Base-by-base conservation (phyloP, 1,140 invertebrate species). In the Samia ricini region DNA sequence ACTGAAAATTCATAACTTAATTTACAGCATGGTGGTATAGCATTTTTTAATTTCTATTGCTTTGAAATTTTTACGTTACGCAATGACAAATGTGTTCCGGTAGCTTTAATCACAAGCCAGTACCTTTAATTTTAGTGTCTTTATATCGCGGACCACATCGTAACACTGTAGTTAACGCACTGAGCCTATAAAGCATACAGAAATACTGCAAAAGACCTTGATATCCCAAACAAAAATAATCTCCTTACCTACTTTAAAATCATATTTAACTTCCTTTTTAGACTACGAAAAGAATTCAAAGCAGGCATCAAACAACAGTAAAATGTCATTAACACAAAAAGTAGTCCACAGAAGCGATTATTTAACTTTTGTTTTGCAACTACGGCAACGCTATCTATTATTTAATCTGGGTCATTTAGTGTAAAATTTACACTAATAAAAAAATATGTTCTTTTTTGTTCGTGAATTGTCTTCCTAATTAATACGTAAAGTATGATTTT, bases 261-360 rank as follows among this genome's bases (percentile, higher is more conserved):
- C 1, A 15, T 42, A 42, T 15, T 0, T 42, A 42, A 42, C 12
- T 4, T 15, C 26, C 33, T 42, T 42, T 10, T 42, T 42, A n/a
- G 12, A 10, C 33, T 15, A 8, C 10, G 33, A 42, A 42, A 42
- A 42, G n/a, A 42, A 15, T 15, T 15, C 33, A 52, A 4, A 52
- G 51, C 22, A 52, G 22, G 20, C 6, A 52, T 52, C 22, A 52
- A 23, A 52, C 51, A n/a, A 21, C 19, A 22, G 10, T 15, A 24
- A 36, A 63, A 70, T 66, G 64, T 63, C 68, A 70, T 70, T 69
- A 70, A 60, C 64, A 63, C 56, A 56, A 69, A 65, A 63, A 66
- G 21, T 65, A 22, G 20, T 12, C 51, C 20, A 62, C 62, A 64
- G 56, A 55, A 62, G 59, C 24, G 24, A 58, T 70, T 70, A 66